phyloP scores from a whole-genome alignment of 2,888 invertebrate species.

The Apoda limacodes region DNA sequence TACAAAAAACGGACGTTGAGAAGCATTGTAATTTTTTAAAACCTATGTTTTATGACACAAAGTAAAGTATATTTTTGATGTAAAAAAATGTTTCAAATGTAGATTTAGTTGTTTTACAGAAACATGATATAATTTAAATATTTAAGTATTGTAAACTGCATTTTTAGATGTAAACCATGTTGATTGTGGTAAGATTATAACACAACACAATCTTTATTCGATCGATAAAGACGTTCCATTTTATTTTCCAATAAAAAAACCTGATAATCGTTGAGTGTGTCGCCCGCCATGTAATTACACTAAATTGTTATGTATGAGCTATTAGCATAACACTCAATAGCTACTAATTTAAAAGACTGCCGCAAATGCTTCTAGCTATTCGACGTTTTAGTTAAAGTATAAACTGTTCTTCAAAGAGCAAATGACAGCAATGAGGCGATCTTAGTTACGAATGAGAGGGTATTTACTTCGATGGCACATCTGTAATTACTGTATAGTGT shows the following conservation, averaged over 20 bases:
- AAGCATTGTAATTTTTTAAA: too few species aligned
- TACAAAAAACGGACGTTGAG: too few species aligned
- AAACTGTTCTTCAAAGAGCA: slow-evolving; percentile 43
- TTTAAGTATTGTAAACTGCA: too few species aligned
- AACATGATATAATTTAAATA: too few species aligned
- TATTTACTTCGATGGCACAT: slow-evolving; percentile 58
- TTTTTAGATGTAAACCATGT: too few species aligned
- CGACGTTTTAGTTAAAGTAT: slow-evolving; percentile 42
- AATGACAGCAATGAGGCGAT: slow-evolving; percentile 48
- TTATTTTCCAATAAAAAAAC: slow-evolving; percentile 19
- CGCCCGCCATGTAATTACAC: slow-evolving; percentile 25
- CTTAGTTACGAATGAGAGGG: slow-evolving; percentile 39
- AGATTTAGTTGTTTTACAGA: too few species aligned
- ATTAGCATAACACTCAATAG: slow-evolving; percentile 40
- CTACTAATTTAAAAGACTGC: slow-evolving; percentile 36
- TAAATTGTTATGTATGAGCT: slow-evolving; percentile 37
- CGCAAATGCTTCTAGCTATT: slow-evolving; percentile 25
- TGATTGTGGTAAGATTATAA: too few species aligned
- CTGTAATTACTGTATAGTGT: slow-evolving; percentile 58
- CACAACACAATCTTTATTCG: slow-evolving; percentile 11
- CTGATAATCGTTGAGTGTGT: slow-evolving; percentile 17
- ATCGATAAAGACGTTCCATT: slow-evolving; percentile 35
- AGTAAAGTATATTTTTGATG: too few species aligned
- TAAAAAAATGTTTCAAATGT: too few species aligned
- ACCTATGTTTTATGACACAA: too few species aligned